phyloP scores from a whole-genome alignment of 2,888 invertebrate species.

The Nephrotoma guestfalica region DNA sequence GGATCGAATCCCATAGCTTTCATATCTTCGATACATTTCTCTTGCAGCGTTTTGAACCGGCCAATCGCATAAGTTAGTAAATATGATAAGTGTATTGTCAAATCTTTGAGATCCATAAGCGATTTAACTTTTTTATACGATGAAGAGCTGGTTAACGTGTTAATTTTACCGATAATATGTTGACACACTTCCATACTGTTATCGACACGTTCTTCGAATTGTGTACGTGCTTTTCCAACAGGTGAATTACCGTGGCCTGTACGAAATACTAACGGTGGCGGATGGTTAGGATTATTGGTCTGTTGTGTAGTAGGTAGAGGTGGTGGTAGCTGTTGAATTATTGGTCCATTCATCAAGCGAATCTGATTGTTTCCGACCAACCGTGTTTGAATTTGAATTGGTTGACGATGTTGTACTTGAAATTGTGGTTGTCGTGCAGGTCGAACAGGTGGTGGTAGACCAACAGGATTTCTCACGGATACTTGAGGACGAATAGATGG shows the following conservation, averaged over 20 bases:
- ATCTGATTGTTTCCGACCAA: background rate
- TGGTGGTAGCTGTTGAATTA: slow-evolving; percentile 13
- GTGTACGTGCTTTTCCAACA: slow-evolving; percentile 25
- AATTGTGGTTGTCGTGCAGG: background rate
- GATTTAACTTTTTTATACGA: slow-evolving; percentile 29
- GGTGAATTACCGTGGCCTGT: slow-evolving; percentile 22
- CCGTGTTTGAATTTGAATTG: background rate
- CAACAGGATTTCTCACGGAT: background rate
- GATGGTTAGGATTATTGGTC: background rate
- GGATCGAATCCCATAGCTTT: slow-evolving; percentile 27
- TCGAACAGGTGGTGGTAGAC: background rate
- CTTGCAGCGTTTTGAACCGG: slow-evolving; percentile 29
- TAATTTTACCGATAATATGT: slow-evolving; percentile 29
- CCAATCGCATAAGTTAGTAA: slow-evolving; percentile 31
- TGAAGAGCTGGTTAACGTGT: slow-evolving; percentile 30
- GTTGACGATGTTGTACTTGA: slow-evolving; percentile 13
- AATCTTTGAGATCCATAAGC: slow-evolving; percentile 28
- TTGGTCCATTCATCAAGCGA: background rate
- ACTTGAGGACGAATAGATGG: background rate
- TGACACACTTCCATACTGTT: slow-evolving; percentile 30
- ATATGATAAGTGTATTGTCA: slow-evolving; percentile 31
- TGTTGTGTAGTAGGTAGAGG: background rate
- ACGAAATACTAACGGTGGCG: slow-evolving; percentile 19
- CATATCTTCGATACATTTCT: slow-evolving; percentile 30
- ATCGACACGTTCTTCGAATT: slow-evolving; percentile 29